These are phyloP conservation scores for Nemotelus pantherinus DNA, from an alignment of 2,888 invertebrate genomes.

Conservation along the genomic window DNA sequence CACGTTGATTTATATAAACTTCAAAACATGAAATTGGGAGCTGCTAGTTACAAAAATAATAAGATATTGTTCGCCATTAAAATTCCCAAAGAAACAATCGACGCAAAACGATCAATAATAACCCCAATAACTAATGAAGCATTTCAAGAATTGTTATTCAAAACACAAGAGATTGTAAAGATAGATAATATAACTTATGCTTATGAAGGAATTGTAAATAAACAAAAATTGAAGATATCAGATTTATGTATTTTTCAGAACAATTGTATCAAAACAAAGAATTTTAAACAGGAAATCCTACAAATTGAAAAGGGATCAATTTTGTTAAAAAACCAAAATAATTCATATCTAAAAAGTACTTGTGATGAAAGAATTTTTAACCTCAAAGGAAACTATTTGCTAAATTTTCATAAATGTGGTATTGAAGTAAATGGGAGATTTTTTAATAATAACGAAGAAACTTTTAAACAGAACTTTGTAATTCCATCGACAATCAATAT, in stretches of 20 bases:
- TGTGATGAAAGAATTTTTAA: constrained; percentile 7
- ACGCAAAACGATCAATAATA: not conserved
- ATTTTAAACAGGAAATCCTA: constrained; percentile 1
- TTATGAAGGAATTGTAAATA: constrained; percentile 9
- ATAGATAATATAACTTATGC: constrained; percentile 4
- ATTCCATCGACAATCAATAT: constrained; percentile 10
- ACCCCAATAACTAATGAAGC: constrained; percentile 25
- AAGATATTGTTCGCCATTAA: constrained; percentile 43
- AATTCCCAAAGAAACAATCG: constrained; percentile 41
- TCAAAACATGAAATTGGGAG: constrained; percentile 41
- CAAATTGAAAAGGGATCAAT: constrained; percentile 15
- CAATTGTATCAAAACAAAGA: constrained; percentile 16
- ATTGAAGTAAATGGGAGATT: constrained; percentile 17
- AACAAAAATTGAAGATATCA: constrained; percentile 20
- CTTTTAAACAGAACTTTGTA: constrained; percentile 40
- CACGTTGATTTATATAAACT: constrained; percentile 39
- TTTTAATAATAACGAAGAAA: constrained; percentile 35
- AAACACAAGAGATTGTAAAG: constrained; percentile 12
- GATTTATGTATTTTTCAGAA: constrained; percentile 20
- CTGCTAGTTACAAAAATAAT: constrained; percentile 28
- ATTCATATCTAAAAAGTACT: constrained; percentile 5
- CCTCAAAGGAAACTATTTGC: constrained; percentile 16
- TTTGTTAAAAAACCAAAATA: constrained; percentile 21
- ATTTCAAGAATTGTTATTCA: constrained; percentile 21
- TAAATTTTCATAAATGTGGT: constrained; percentile 35